phyloP scores from a whole-genome alignment of 23 tunicate genomes.

The Phallusia fumigata region DNA sequence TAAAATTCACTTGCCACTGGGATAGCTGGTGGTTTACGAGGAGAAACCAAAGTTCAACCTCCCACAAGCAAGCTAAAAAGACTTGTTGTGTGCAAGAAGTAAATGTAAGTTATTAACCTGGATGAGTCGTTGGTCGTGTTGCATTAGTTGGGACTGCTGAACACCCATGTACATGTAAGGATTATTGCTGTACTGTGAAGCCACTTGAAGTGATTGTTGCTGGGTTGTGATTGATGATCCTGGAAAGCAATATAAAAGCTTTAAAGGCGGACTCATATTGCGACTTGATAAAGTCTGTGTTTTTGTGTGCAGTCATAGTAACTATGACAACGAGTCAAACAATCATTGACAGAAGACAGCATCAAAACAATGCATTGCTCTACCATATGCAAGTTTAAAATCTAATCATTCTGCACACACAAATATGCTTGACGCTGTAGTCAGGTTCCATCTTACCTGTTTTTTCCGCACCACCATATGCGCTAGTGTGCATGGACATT shows the following conservation, averaged over 20 bases:
- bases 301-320: constrained; percentile 40
- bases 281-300: too few relatives aligned
- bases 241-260: not conserved
- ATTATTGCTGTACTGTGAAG: constrained; percentile 22
- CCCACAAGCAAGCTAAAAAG: too few relatives aligned
- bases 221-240: constrained; percentile 10
- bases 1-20: too few relatives aligned
- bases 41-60: too few relatives aligned
- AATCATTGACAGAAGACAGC: constrained; percentile 5
- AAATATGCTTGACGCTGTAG: not conserved
- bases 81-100: too few relatives aligned
- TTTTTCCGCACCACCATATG: not conserved
- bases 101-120: constrained; percentile 13
- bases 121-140: constrained; percentile 9
- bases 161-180: constrained; percentile 11
- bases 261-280: too few relatives aligned
- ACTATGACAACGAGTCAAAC: constrained; percentile 41
- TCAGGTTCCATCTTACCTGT: not conserved
- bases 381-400: not conserved
- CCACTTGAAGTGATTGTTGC: constrained; percentile 18
- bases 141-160: not conserved
- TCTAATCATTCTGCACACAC: constrained; percentile 5
- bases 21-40: too few relatives aligned
- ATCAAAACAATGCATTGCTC: constrained; percentile 38
- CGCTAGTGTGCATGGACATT: not conserved